Conservation (phyloP, 2,888 invertebrate genomes). For the Germaria angustata region DNA sequence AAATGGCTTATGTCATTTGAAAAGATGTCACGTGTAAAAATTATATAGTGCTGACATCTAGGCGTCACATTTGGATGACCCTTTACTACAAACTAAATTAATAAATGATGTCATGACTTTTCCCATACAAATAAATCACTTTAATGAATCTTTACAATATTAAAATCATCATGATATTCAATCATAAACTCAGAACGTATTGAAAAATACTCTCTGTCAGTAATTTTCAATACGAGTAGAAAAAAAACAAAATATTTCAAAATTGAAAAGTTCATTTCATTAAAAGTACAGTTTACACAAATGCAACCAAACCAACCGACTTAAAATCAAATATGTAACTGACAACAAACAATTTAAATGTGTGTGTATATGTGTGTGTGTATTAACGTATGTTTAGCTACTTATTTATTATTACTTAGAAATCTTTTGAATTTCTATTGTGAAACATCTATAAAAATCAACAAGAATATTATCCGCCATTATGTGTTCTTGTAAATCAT, state of each 20-base stretch:
- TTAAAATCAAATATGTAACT: conserved; percentile 25
- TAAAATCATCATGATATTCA: too few species aligned
- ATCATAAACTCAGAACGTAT: too few species aligned
- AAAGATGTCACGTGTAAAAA: too few species aligned
- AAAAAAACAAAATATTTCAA: background rate
- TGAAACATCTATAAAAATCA: conserved; percentile 50
- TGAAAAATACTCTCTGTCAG: too few species aligned
- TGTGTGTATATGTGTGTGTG: background rate
- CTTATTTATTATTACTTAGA: conserved; percentile 45
- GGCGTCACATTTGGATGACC: too few species aligned
- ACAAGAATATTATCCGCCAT: conserved; percentile 53
- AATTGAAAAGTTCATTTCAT: conserved; percentile 1
- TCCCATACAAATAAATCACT: too few species aligned
- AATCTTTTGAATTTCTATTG: conserved; percentile 54
- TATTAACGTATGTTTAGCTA: conserved; percentile 10
- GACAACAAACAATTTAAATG: conserved; percentile 12
- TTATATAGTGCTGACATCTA: too few species aligned
- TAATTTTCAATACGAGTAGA: background rate
- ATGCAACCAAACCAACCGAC: conserved; percentile 4
- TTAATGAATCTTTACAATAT: too few species aligned
- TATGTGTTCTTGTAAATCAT: conserved; percentile 41
- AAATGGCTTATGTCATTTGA: too few species aligned
- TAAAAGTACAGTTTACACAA: conserved; percentile 29
- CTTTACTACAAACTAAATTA: too few species aligned
- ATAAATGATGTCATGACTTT: too few species aligned